Evolutionary conservation across 2,797 vertebrate genomes (phyloP).

Genomic region (Phaenicophaeus curvirostris): DNA sequence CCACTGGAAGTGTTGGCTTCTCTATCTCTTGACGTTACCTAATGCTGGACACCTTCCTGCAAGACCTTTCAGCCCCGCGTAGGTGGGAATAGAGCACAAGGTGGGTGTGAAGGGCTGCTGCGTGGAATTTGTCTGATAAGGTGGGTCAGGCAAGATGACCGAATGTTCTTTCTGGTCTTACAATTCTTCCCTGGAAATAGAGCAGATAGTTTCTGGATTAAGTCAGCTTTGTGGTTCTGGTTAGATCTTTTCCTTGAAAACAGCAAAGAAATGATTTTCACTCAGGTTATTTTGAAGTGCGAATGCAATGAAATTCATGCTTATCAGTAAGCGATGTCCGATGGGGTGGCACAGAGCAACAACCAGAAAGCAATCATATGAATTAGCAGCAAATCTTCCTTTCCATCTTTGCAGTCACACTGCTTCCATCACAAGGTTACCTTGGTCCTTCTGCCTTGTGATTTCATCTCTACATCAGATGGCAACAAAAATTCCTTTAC

Average conservation of each 20-base stretch:
- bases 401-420: neutral
- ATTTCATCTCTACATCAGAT: neutral
- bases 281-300: neutral
- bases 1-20: neutral
- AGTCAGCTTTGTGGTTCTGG: neutral
- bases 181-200: neutral
- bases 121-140: neutral
- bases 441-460: neutral
- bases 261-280: neutral
- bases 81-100: slow-evolving; percentile 5
- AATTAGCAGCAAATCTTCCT: neutral
- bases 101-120: neutral
- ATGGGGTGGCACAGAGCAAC: neutral
- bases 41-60: neutral
- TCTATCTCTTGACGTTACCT: neutral
- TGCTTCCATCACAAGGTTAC: neutral
- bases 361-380: neutral
- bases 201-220: slow-evolving; percentile 8
- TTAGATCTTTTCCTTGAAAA: slow-evolving; percentile 14
- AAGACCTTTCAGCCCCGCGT: neutral
- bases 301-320: neutral
- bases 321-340: neutral
- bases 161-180: neutral
- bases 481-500: neutral
- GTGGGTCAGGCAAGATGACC: neutral